Evolutionary conservation across 2,888 invertebrate species (phyloP).

Genomic region (Eutolmus rufibarbis): DNA sequence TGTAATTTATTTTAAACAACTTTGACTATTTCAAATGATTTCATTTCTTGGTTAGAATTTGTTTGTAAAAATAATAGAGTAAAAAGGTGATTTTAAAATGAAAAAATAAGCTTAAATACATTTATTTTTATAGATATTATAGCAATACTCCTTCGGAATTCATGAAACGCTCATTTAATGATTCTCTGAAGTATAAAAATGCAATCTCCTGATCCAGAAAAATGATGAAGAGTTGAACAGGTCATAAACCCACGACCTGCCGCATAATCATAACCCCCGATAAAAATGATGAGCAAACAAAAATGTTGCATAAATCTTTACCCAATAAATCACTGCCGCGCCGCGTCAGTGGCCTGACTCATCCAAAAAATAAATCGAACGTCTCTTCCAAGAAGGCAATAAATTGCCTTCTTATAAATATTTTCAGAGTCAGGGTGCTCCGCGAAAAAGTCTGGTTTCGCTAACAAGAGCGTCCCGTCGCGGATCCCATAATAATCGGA

Average conservation of each 20-base stretch:
- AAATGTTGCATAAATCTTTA: neutral
- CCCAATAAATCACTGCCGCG: neutral
- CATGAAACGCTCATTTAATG: neutral
- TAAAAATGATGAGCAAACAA: neutral
- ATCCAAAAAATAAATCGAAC: neutral
- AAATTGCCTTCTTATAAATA: neutral
- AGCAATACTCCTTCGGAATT: neutral
- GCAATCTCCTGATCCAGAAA: neutral
- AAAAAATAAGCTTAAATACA: no score
- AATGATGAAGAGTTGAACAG: neutral
- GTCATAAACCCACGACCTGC: neutral
- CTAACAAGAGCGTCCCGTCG: neutral
- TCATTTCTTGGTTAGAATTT: no score
- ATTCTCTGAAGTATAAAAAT: neutral
- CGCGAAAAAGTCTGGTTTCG: neutral
- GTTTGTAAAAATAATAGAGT: no score
- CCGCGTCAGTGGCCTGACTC: neutral
- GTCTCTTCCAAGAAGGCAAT: neutral
- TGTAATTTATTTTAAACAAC: no score
- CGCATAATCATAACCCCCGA: neutral
- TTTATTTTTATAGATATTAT: neutral
- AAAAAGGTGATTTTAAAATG: no score
- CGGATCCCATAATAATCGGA: neutral
- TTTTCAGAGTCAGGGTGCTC: neutral
- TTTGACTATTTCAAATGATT: no score